Evolutionary conservation across 2,113 vertebrate species (phyloP).

Genomic region (Cyanistes caeruleus): DNA sequence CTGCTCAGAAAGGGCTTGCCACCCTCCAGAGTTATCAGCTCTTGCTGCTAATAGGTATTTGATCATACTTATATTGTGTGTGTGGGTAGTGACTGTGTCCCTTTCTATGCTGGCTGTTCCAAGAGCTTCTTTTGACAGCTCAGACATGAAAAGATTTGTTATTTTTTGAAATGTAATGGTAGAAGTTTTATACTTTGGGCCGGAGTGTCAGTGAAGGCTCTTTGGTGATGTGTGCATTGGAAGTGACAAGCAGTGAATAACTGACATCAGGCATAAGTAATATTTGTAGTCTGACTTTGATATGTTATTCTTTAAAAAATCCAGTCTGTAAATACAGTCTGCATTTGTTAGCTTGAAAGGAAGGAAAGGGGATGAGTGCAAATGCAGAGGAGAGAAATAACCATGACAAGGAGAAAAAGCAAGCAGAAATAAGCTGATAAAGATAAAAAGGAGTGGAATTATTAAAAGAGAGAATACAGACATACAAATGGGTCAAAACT

Average conservation of each 20-base stretch:
- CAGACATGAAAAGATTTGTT: conserved; percentile 56
- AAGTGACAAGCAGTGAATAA: conserved; percentile 66
- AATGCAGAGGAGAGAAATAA: not conserved
- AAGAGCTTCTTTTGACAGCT: conserved; percentile 29
- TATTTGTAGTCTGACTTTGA: conserved; percentile 43
- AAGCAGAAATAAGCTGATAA: not conserved
- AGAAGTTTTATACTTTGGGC: conserved; percentile 10
- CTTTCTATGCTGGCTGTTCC: not conserved
- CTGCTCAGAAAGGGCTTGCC: not conserved
- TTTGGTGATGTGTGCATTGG: not conserved
- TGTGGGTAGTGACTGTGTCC: not conserved
- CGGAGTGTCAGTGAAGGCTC: not conserved
- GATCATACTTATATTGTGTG: not conserved
- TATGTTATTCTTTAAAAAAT: conserved; percentile 60
- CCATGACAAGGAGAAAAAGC: not conserved
- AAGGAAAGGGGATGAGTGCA: not conserved
- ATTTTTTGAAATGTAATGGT: conserved; percentile 28
- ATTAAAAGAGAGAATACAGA: not conserved
- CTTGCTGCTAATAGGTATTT: not conserved
- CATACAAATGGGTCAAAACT: not conserved
- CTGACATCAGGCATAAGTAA: conserved; percentile 67
- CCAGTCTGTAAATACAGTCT: conserved; percentile 49
- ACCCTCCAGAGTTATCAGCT: not conserved
- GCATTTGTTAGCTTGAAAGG: conserved; percentile 19
- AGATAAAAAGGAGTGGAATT: not conserved